A percentile compares a stretch with the other conserved stretches of the same genome.
Conservation (phyloP, 2,797 vertebrate species). For the Gambusia yucatana region DNA sequence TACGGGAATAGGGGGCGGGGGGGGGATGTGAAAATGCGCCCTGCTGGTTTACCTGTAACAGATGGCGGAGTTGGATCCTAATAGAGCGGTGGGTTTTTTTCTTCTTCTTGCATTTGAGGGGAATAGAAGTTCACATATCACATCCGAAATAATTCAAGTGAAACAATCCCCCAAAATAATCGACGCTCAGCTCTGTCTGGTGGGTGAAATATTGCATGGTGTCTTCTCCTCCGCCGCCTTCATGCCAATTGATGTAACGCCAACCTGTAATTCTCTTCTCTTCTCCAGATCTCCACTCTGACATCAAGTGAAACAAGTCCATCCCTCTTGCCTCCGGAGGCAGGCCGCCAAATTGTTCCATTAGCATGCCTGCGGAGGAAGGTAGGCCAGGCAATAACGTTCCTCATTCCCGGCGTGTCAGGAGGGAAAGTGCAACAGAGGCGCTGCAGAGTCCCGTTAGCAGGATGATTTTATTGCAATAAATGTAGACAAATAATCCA, state of each 20-base stretch:
- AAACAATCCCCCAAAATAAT: conserved; percentile 62
- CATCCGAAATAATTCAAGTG: conserved; percentile 46
- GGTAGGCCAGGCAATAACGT: conserved; percentile 62
- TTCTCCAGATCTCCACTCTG: conserved; percentile 67
- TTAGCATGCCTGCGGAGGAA: conserved; percentile 73
- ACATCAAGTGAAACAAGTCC: conserved; percentile 78
- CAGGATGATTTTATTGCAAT: conserved; percentile 45
- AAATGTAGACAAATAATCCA: conserved; percentile 60
- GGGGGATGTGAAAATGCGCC: conserved; percentile 17
- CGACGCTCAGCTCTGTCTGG: conserved; percentile 36
- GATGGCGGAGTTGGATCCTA: conserved; percentile 40
- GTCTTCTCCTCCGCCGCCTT: conserved; percentile 51
- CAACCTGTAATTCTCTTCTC: conserved; percentile 76
- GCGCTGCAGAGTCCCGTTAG: conserved; percentile 52
- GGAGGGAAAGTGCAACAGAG: conserved; percentile 52
- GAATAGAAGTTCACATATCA: conserved; percentile 25
- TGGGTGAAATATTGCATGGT: conserved; percentile 42
- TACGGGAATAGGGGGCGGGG: conserved; percentile 6
- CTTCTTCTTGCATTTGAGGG: conserved; percentile 12
- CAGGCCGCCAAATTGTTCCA: conserved; percentile 74
- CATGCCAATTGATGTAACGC: conserved; percentile 70
- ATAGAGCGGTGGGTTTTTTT: conserved; percentile 27
- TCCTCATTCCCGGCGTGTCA: conserved; percentile 68
- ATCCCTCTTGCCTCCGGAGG: conserved; percentile 72
- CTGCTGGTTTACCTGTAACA: conserved; percentile 47